Conservation (phyloP, 2,113 vertebrate genomes). For the Ciconia boyciana region DNA sequence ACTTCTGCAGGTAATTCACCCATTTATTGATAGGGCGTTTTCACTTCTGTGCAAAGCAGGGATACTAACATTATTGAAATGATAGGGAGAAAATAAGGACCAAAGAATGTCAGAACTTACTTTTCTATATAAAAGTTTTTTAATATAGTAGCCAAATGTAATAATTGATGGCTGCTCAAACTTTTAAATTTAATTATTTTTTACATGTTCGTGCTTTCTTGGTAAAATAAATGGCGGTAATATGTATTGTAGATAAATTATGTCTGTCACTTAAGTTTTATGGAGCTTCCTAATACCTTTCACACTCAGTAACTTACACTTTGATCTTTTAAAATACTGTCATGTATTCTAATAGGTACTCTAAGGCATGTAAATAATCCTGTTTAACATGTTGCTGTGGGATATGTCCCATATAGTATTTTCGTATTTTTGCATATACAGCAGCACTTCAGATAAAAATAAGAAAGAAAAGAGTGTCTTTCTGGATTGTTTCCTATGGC, state of each 20-base stretch:
- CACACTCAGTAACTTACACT: background rate
- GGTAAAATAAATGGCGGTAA: background rate
- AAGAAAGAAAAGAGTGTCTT: background rate
- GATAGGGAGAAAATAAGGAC: background rate
- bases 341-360: background rate
- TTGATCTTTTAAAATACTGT: background rate
- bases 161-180: background rate
- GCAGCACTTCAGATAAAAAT: background rate
- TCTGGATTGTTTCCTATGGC: background rate
- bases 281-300: background rate
- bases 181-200: background rate
- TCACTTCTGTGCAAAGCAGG: slow-evolving; percentile 32
- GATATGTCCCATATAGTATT: background rate
- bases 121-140: background rate
- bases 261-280: background rate
- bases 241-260: background rate
- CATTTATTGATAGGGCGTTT: slow-evolving; percentile 68
- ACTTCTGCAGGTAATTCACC: slow-evolving; percentile 78
- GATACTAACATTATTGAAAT: slow-evolving; percentile 5
- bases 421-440: background rate
- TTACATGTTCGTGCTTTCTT: background rate
- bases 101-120: background rate
- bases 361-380: background rate
- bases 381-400: background rate
- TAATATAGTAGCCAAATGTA: background rate